Base-by-base conservation (phyloP, 1,140 invertebrate genomes). In the Drosophila busckii region DNA sequence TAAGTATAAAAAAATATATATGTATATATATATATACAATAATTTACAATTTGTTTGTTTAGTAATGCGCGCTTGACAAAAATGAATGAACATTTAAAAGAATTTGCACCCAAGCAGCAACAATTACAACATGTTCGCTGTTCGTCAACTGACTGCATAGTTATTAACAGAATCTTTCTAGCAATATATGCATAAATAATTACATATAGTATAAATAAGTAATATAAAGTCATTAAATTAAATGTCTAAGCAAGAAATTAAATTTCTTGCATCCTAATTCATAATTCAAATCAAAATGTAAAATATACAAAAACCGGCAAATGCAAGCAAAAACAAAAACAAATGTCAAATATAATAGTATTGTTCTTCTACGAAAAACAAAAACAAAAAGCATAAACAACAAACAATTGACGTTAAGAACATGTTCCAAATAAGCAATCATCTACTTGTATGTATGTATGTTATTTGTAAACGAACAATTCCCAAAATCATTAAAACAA, bases 251-350 rank as follows among this genome's bases (percentile, higher is more conserved):
- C 73, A 69, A 65, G 73, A 80, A 80, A 80, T 80, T 22, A 23
- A 80, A 80, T 80, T 80, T 80, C 73, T 80, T 78, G 68, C 50
- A 37, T 40, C 38, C 48, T 68, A 60, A 63, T 45, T 54, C 59
- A 52, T 31, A 38, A 44, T 26, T 12, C 10, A 20, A 34, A 42
- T 7, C 6, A 20, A 32, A 12, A 41, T 10, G 20, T 35, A 38
- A 20, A 40, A 41, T 44, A 35, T 4, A 32, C 19, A 20, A 12
- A 2, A 26, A 52, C 4, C 25, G 44, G n/a, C 8, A 37, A 34
- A 41, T 22, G 37, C 15, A 37, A 42, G 38, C 20, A 35, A 28
- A 23, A 63, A 22, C 25, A 38, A 34, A 45, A 25, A 20, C 52
- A 49, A 10, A 50, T 8, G 10, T 23, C 28, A 20, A 31, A 45